Evolutionary conservation across 2,113 vertebrate genomes (phyloP), one percentile per base, ranked within the genome.

Genomic region (Gymnobelideus leadbeateri): DNA sequence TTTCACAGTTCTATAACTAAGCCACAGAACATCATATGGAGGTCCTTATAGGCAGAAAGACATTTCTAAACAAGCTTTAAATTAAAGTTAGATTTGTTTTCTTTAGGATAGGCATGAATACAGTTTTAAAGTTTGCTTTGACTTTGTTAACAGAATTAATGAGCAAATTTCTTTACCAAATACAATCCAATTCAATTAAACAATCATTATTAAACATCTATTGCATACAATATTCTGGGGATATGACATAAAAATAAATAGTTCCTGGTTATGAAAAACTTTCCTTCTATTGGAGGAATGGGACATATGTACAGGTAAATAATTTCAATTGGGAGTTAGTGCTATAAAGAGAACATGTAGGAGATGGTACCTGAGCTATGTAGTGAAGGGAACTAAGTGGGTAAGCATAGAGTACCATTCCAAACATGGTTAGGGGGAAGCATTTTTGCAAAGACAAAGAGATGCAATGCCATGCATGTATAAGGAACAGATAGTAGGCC

Each of bases 1-100:
- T 9, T 31, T 90, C 51, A 93, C 0, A 91, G 51, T 51, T 94
- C n/a, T 51, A 92, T 90, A 53, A 91, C 28, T 49, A 61, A 0
- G 92, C 24, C 26, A 92, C 25, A 95, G 89, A 92, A 93, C 84
- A 94, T 96, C 90, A 97, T n/a, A 91, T n/a, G 53, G 92, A 94
- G 92, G 24, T 24, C 61, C 43, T 92, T 50, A 89, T 0, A 95
- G 6, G 31, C 43, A 96, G 14, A 95, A 92, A 21, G 68, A 4
- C 3, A 93, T 43, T 10, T 47, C 94, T 91, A 95, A 96, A 94
- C 50, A 92, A 96, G 92, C 46, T 93, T 19, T 43, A 14, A 92
- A 94, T 51, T 91, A 90, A 8, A 91, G n/a, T 51, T 23, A 91
- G 10, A 51, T 94, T 95, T 28, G 4, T 51, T 94, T 95, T 90